Evolutionary conservation across 2,888 invertebrate genomes (phyloP).

Genomic region (Drosophila nigritarsus): DNA sequence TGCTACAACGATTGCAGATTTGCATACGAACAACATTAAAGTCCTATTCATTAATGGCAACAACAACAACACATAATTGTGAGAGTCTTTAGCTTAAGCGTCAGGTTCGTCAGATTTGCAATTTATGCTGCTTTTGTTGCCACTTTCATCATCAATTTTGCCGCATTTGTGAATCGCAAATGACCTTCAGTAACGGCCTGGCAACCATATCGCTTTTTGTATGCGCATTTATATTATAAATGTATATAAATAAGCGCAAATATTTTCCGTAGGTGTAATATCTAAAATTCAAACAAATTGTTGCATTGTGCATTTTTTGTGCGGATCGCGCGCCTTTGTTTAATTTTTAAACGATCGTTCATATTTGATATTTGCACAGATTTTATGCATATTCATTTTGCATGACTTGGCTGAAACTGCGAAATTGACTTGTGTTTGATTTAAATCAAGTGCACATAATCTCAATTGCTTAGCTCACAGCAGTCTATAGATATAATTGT

Average conservation of each 20-base stretch:
- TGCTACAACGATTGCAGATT: slow-evolving; percentile 55
- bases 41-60: slow-evolving; percentile 53
- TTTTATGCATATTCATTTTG: slow-evolving; percentile 73
- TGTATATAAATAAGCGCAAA: not conserved
- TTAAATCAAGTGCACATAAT: slow-evolving; percentile 35
- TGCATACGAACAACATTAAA: slow-evolving; percentile 60
- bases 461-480: slow-evolving; percentile 28
- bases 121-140: slow-evolving; percentile 48
- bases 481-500: slow-evolving; percentile 43
- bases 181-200: slow-evolving; percentile 69
- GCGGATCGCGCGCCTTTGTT: slow-evolving; percentile 41
- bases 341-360: slow-evolving; percentile 17
- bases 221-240: not conserved
- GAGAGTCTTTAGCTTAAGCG: slow-evolving; percentile 3
- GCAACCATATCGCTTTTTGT: slow-evolving; percentile 15
- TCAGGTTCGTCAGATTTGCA: slow-evolving; percentile 31
- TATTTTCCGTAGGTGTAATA: slow-evolving; percentile 43
- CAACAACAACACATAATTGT: slow-evolving; percentile 17
- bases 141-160: slow-evolving; percentile 68
- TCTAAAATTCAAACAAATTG: slow-evolving; percentile 58
- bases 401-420: slow-evolving; percentile 61
- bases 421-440: slow-evolving; percentile 38
- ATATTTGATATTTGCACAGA: slow-evolving; percentile 56
- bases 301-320: slow-evolving; percentile 64
- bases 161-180: slow-evolving; percentile 27